Evolutionary conservation across 1,140 invertebrate species (phyloP), one percentile per base, ranked within the genome.

Genomic region (Bilobella aurantiaca): DNA sequence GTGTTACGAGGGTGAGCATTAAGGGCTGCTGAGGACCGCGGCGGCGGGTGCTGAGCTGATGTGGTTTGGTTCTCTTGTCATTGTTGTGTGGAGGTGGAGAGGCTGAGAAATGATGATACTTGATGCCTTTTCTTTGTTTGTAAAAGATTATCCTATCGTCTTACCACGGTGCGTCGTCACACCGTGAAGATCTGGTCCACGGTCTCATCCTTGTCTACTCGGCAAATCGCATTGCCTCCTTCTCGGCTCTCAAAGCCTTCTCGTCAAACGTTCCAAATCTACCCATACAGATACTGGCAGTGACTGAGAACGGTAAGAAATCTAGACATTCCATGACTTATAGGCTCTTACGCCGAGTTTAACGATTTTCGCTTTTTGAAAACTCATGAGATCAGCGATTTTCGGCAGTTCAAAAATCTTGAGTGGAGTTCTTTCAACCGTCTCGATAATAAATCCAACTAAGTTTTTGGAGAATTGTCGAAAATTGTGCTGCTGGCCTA

Each of bases 201-300:
- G 95, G 95, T 29, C 95, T 96, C 76, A 93, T 98, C 74, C 82
- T 96, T 61, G 91, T 96, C 58, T 98, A 96, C 78, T 96, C 93
- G 1, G 89, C 92, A 3, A 93, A 96, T 78, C 83, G 94, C 75
- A 93, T 92, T 84, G 93, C 94, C 8, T 97, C 93, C 23, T 82
- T 96, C 65, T 87, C 91, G 8, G 95, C 92, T 46, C 81, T 97
- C 27, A 94, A 90, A 79, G 91, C 93, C 70, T 95, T 96, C 81
- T 92, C 92, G 8, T 89, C 88, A 79, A 93, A 93, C 78, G 93
- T 96, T 78, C 89, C 91, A 68, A 92, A 94, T 79, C 81, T 96
- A 71, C 93, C 93, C 3, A 93, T 96, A 70, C 90, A 96, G 84
- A 91, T 96, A 77, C 84, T 96, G 75, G 92, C 93, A 56, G 88